Evolutionary conservation across 2,113 vertebrate genomes (phyloP).

Genomic region (Mesitornis unicolor): DNA sequence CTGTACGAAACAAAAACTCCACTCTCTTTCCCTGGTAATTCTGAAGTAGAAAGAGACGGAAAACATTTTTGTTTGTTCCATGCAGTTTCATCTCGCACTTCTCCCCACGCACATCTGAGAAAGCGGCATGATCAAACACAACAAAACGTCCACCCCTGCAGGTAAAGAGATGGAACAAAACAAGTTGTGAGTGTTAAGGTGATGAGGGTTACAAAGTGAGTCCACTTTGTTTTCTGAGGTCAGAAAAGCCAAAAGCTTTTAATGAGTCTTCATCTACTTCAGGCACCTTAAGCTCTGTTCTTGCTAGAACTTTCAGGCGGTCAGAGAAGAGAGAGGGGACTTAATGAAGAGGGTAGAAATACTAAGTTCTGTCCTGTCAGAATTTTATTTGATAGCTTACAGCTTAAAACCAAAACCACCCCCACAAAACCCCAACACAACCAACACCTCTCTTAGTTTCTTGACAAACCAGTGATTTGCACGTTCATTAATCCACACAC

Average conservation of each 20-base stretch:
- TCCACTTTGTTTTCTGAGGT: background rate
- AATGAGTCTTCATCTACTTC: background rate
- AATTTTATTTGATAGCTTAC: background rate
- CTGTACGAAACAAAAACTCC: slow-evolving; percentile 85
- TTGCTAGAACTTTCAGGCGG: background rate
- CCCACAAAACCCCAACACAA: background rate
- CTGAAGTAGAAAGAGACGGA: slow-evolving; percentile 83
- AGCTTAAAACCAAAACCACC: background rate
- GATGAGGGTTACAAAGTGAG: background rate
- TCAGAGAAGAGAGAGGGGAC: background rate
- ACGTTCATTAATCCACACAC: background rate
- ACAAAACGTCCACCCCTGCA: slow-evolving; percentile 85
- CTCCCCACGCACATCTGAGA: slow-evolving; percentile 83
- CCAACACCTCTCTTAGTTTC: background rate
- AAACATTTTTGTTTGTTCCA: slow-evolving; percentile 89
- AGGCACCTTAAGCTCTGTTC: background rate
- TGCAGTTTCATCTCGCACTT: slow-evolving; percentile 92
- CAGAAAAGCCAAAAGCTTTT: background rate
- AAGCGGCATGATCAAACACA: slow-evolving; percentile 89
- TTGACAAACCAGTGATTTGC: background rate
- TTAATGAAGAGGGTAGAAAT: background rate
- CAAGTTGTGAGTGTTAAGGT: background rate
- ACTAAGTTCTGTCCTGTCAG: background rate
- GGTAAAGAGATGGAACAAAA: background rate
- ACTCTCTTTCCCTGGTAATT: slow-evolving; percentile 70